phyloP scores from a whole-genome alignment of 1,140 invertebrate genomes.

The Telenomus remus region DNA sequence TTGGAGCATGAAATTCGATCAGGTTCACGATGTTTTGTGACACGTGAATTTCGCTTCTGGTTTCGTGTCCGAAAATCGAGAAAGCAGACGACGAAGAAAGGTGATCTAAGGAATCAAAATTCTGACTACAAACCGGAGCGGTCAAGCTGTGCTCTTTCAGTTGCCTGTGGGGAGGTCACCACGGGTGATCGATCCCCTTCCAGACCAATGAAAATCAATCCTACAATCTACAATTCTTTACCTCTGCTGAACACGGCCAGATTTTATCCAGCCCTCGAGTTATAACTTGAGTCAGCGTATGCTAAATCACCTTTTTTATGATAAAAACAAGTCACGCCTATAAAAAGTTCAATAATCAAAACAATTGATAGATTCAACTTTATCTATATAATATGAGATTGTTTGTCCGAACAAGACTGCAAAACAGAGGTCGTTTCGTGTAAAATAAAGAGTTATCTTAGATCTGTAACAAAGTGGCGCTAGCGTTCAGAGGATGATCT shows the following conservation, averaged over 20 bases:
- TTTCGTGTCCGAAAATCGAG: constrained; percentile 39
- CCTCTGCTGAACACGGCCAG: constrained; percentile 10
- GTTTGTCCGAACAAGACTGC: constrained; percentile 8
- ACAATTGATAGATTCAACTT: no score
- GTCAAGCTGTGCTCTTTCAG: constrained; percentile 52
- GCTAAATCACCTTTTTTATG: no score
- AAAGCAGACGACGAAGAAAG: constrained; percentile 42
- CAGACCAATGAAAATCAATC: constrained; percentile 49
- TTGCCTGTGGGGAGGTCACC: constrained; percentile 45
- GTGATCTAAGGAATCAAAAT: constrained; percentile 47
- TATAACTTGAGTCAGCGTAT: constrained; percentile 1
- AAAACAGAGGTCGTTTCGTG: no score
- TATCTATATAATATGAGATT: constrained; percentile 1
- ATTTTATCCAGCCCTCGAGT: constrained; percentile 15
- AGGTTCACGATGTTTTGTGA: constrained; percentile 46
- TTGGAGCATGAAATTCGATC: constrained; percentile 52
- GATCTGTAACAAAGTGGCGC: constrained; percentile 31
- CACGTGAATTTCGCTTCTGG: constrained; percentile 56
- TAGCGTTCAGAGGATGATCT: constrained; percentile 25
- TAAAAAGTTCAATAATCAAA: no score
- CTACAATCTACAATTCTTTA: constrained; percentile 38
- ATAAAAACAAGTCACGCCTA: no score
- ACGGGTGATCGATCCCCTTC: constrained; percentile 53
- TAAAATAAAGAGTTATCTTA: constrained; percentile 22
- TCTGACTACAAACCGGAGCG: constrained; percentile 39